Base-by-base conservation (phyloP, 2,888 invertebrate species). In the Drosophila parthenogenetica region DNA sequence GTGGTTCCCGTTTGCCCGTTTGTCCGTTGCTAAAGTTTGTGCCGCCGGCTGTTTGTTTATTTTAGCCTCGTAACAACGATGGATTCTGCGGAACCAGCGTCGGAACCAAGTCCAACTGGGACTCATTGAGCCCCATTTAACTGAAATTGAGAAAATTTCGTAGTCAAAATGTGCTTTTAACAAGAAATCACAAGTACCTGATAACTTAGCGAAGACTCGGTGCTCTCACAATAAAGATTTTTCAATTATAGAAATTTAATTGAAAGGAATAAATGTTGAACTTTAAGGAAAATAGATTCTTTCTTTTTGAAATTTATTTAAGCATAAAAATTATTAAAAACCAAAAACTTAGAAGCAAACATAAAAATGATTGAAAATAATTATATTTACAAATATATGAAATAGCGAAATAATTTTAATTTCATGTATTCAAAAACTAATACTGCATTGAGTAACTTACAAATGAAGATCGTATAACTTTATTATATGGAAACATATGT, bases 1-100 rank as follows among this genome's bases (percentile, higher is more conserved):
- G 86, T 76, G 86, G 86, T 87, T 81, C 80, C 86, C 74, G 72
- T 57, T 78, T 72, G 77, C 71, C 83, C 83, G 72, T 57, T 78
- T 72, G 77, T 69, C 83, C 83, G 69, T 73, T 77, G 81, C 70
- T 10, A 73, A 77, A 86, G 83, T 77, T 83, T 86, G 73, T 70
- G 77, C 79, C 74, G 65, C 77, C 72, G 67, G 69, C 79, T 77
- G 77, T 65, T 78, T 83, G 86, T 86, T 86, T 85, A 72, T 86
- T 86, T 78, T 80, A 69, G 68, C 72, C 51, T 61, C 69, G 71
- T 32, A 70, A 57, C 73, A 75, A 72, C 54, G 29, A 35, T 48
- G 57, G 53, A 65, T 40, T 50, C 55, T 49, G 16, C 59, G 19
- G 16, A 32, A 29, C 25, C 32, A 42, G 22, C n/a, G 43, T 39